phyloP scores from a whole-genome alignment of 2,113 vertebrate genomes.

The Castor canadensis region DNA sequence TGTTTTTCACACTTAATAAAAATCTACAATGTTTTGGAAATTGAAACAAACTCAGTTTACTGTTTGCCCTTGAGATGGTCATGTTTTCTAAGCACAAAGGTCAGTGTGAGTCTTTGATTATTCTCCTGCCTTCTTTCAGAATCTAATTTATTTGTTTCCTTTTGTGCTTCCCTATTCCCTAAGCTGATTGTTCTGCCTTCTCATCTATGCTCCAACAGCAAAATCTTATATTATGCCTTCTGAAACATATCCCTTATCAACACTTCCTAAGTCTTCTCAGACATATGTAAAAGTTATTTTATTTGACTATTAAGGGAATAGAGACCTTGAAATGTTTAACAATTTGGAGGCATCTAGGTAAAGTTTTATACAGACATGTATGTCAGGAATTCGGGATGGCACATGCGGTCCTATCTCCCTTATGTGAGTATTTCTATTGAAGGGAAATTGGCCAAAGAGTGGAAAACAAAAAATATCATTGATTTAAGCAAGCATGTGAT shows the following conservation, averaged over 20 bases:
- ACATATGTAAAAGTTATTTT: background rate
- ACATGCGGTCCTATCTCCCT: background rate
- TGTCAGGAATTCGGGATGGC: background rate
- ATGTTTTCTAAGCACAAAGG: constrained; percentile 18
- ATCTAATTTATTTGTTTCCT: constrained; percentile 39
- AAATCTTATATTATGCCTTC: constrained; percentile 18
- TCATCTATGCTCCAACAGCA: background rate
- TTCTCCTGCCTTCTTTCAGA: background rate
- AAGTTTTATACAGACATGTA: background rate
- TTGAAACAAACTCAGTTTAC: background rate
- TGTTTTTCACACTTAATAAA: background rate
- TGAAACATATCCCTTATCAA: background rate
- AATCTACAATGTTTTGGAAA: background rate
- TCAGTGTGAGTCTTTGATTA: constrained; percentile 26
- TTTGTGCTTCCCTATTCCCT: background rate
- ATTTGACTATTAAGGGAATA: background rate
- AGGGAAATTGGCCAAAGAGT: background rate
- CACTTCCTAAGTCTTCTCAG: background rate
- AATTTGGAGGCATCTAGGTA: background rate
- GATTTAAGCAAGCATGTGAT: background rate
- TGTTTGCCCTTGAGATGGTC: background rate
- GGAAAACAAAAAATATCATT: background rate
- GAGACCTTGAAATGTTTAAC: background rate
- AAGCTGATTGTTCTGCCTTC: background rate
- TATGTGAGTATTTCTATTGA: background rate